These are phyloP conservation scores for Oostethus manadensis DNA, from an alignment of 2,113 vertebrate species.

Conservation along the genomic window DNA sequence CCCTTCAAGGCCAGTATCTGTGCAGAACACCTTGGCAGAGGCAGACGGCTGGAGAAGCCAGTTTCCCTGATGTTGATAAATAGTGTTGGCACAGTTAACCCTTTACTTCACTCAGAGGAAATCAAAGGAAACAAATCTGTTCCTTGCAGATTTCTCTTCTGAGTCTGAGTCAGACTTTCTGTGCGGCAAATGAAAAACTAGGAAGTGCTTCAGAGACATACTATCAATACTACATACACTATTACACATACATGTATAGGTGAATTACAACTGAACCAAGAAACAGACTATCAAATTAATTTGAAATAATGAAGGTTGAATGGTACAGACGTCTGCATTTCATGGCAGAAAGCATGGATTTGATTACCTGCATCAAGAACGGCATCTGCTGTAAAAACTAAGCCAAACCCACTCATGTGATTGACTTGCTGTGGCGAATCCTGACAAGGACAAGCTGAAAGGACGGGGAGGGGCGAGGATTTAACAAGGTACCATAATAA, in stretches of 20 bases:
- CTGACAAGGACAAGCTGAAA: no score
- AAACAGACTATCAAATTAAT: no score
- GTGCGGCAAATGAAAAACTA: constrained; percentile 1
- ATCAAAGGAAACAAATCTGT: constrained; percentile 34
- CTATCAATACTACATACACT: background rate
- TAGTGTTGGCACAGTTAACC: constrained; percentile 19
- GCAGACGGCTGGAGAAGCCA: constrained; percentile 14
- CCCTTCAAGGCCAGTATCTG: constrained; percentile 33
- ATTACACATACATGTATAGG: background rate
- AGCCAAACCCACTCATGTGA: no score
- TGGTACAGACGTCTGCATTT: no score
- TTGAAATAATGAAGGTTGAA: no score
- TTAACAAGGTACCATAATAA: no score
- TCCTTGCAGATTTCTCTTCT: constrained; percentile 1
- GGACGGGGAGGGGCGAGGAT: no score
- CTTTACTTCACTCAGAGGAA: constrained; percentile 15
- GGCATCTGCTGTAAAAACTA: no score
- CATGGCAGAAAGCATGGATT: no score
- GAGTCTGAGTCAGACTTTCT: constrained; percentile 10
- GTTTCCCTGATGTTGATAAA: constrained; percentile 23
- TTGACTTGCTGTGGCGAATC: no score
- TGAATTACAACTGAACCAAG: no score
- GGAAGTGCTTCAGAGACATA: background rate
- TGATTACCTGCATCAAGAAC: no score
- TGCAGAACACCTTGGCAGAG: constrained; percentile 33